phyloP scores from a whole-genome alignment of 1,140 invertebrate species.

The Neotoxoptera formosana region DNA sequence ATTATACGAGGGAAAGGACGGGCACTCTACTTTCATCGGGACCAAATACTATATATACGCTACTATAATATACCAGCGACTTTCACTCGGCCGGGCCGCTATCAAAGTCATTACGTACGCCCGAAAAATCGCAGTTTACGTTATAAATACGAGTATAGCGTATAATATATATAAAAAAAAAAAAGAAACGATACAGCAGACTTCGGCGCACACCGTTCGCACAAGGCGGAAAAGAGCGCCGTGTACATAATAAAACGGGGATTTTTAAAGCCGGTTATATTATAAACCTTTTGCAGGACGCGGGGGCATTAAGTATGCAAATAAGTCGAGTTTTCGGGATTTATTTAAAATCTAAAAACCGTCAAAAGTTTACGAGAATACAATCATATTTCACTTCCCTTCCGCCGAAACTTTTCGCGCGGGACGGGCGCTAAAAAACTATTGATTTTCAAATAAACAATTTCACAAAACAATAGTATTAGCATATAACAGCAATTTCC shows the following conservation, averaged over 20 bases:
- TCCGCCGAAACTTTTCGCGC: not conserved
- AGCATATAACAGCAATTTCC: not conserved
- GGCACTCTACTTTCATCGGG: constrained; percentile 52
- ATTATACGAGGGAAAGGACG: constrained; percentile 47
- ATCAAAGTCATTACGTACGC: constrained; percentile 25
- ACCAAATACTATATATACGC: too few relatives aligned
- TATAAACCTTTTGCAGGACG: constrained; percentile 7
- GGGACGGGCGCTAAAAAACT: not conserved
- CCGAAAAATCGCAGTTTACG: constrained; percentile 18
- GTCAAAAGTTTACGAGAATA: constrained; percentile 12
- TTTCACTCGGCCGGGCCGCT: constrained; percentile 6
- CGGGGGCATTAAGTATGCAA: not conserved
- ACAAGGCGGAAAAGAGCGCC: not conserved
- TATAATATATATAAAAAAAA: too few relatives aligned
- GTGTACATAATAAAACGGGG: not conserved
- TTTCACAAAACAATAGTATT: not conserved
- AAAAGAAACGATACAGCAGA: not conserved
- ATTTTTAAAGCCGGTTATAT: not conserved
- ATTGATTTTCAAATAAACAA: constrained; percentile 7
- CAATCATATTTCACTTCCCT: constrained; percentile 3
- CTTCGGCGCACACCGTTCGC: not conserved
- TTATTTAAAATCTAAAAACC: constrained; percentile 20
- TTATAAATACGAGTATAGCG: not conserved
- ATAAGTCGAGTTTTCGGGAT: not conserved
- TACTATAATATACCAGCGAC: not conserved